These are phyloP conservation scores for Microtus montanus DNA, from an alignment of 2,113 vertebrate genomes.

Conservation along the genomic window DNA sequence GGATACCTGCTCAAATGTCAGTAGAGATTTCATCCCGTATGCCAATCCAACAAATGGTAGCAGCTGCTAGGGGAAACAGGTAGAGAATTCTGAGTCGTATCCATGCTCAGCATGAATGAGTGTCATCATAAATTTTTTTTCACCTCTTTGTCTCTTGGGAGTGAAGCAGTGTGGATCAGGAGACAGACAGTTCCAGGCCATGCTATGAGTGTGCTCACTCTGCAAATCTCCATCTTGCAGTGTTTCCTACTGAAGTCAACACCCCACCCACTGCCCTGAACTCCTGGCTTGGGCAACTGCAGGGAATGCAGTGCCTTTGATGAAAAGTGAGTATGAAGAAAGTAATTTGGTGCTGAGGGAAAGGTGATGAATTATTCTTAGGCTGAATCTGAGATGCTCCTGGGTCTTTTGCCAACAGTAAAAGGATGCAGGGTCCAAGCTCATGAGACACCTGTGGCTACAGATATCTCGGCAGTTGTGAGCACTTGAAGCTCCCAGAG, in stretches of 20 bases:
- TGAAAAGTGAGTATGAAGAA: not conserved
- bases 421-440: not conserved
- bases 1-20: not conserved
- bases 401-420: not conserved
- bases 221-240: not conserved
- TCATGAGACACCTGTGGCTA: not conserved
- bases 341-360: not conserved
- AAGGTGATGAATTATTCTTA: not conserved
- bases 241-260: not conserved
- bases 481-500: fast-evolving
- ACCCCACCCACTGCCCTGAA: not conserved
- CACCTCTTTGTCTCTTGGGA: not conserved
- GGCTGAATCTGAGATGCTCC: not conserved
- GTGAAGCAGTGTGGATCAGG: not conserved
- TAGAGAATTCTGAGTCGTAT: not conserved
- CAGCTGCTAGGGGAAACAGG: not conserved
- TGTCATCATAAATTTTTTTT: not conserved
- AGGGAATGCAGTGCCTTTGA: not conserved
- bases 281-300: not conserved
- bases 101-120: not conserved
- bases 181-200: not conserved
- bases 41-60: not conserved
- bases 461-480: not conserved
- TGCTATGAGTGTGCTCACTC: not conserved
- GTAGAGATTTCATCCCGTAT: not conserved